Evolutionary conservation across 2,113 vertebrate species (phyloP).

Genomic region (Nyctereutes procyonoides): DNA sequence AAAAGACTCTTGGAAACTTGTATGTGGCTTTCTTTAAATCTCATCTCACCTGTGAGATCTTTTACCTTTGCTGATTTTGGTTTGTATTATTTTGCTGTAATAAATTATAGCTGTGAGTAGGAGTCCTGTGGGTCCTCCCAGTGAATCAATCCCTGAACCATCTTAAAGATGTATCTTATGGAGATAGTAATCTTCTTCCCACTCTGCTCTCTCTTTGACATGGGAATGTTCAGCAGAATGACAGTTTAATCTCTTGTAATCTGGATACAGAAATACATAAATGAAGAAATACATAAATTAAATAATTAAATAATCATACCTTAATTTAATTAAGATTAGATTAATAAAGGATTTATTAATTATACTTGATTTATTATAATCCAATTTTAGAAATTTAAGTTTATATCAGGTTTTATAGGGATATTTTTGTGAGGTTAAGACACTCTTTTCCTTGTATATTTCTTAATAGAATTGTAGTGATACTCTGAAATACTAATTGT

Average conservation of each 20-base stretch:
- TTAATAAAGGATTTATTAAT: background rate
- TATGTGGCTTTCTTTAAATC: background rate
- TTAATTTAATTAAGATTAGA: background rate
- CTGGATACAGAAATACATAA: slow-evolving; percentile 29
- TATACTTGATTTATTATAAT: slow-evolving; percentile 39
- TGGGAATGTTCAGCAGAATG: background rate
- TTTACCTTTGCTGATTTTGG: slow-evolving; percentile 53
- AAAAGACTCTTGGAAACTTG: background rate
- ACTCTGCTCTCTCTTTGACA: background rate
- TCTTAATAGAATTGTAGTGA: slow-evolving; percentile 34
- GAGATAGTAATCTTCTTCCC: slow-evolving; percentile 13
- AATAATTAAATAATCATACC: no score
- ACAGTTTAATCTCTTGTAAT: slow-evolving; percentile 1
- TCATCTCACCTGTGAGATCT: background rate
- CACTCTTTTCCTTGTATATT: background rate
- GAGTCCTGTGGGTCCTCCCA: slow-evolving; percentile 8
- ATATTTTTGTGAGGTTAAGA: slow-evolving; percentile 41
- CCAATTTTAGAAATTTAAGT: slow-evolving; percentile 53
- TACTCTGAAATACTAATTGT: slow-evolving; percentile 57
- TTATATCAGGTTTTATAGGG: slow-evolving; percentile 20
- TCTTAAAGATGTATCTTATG: background rate
- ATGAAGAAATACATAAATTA: background rate
- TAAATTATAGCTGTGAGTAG: slow-evolving; percentile 16
- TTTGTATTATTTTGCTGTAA: slow-evolving; percentile 49
- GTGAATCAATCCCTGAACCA: background rate